Conservation (phyloP, 2,888 invertebrate species). For the Acleris emargana region DNA sequence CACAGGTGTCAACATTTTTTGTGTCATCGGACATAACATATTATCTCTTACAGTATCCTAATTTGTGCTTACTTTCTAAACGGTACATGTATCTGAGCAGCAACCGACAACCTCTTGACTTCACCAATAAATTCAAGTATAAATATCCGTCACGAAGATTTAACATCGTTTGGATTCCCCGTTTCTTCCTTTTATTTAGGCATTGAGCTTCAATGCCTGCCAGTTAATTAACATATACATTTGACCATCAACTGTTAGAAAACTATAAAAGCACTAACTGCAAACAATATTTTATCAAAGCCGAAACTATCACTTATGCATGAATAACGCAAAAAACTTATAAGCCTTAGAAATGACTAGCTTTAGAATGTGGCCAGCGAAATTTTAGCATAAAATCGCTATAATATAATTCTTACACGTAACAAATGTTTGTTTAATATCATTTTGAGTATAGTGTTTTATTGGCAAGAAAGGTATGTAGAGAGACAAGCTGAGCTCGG, state of each 20-base stretch:
- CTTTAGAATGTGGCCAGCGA: constrained; percentile 41
- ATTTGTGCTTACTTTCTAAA: constrained; percentile 50
- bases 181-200: constrained; percentile 44
- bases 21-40: constrained; percentile 11
- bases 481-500: constrained; percentile 62
- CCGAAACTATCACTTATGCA: constrained; percentile 49
- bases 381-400: constrained; percentile 20
- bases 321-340: constrained; percentile 48
- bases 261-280: constrained; percentile 50
- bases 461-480: constrained; percentile 70
- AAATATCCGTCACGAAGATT: constrained; percentile 44
- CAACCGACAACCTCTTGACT: constrained; percentile 44
- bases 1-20: constrained; percentile 8
- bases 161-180: constrained; percentile 44
- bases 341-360: constrained; percentile 58
- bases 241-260: constrained; percentile 18
- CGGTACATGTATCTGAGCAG: constrained; percentile 33
- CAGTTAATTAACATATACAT: constrained; percentile 53
- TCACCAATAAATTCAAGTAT: constrained; percentile 44
- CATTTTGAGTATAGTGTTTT: constrained; percentile 50
- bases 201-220: constrained; percentile 46
- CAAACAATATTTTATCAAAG: constrained; percentile 48
- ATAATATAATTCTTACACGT: constrained; percentile 12
- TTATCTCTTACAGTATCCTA: constrained; percentile 35
- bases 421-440: constrained; percentile 26